Conservation (phyloP, 1,140 invertebrate species). For the Macrobrachium rosenbergii region DNA sequence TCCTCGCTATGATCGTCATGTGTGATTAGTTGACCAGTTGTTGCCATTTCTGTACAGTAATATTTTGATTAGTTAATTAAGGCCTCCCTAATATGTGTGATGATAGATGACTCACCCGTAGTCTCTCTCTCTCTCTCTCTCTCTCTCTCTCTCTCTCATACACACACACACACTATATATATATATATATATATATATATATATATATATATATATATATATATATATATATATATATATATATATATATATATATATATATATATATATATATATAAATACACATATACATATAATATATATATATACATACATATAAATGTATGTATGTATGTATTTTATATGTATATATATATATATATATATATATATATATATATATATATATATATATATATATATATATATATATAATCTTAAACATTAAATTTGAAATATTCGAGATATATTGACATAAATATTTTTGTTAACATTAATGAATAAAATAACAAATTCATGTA, state of each 20-base stretch:
- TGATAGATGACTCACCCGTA: neutral
- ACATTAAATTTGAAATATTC: too few species aligned
- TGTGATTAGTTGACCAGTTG: too few species aligned
- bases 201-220: slow-evolving; percentile 24
- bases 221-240: slow-evolving; percentile 20
- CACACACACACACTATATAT: too few species aligned
- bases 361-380: slow-evolving; percentile 5
- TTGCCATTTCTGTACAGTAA: too few species aligned
- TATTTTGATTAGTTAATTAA: too few species aligned
- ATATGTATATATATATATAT: neutral
- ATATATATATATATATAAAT: neutral
- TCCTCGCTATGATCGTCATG: too few species aligned
- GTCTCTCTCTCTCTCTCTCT: slow-evolving; percentile 15
- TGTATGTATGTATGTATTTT: neutral
- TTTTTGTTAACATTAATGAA: too few species aligned
- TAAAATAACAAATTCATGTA: too few species aligned
- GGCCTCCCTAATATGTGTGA: too few species aligned
- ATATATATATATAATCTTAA: slow-evolving; percentile 16
- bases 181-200: slow-evolving; percentile 3
- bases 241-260: slow-evolving; percentile 8
- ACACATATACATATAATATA: neutral
- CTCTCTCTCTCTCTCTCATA: slow-evolving; percentile 2
- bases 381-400: slow-evolving; percentile 12
- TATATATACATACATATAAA: too few species aligned
- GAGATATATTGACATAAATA: too few species aligned